Base-by-base conservation (phyloP, 2,888 invertebrate genomes). In the Drosophila recens region DNA sequence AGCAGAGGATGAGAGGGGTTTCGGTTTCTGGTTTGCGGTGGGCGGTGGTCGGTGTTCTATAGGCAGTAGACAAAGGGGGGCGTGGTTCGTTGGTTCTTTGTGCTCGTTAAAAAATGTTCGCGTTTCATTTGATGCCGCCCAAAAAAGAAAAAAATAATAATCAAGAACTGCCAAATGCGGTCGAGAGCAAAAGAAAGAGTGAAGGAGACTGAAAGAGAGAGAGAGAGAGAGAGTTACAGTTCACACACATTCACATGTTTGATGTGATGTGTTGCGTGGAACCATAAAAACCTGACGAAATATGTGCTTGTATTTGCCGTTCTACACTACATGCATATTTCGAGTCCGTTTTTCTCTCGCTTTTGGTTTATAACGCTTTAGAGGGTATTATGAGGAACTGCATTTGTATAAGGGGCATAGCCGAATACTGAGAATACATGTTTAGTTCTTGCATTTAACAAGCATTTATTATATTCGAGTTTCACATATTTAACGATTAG, bases 61-160 rank as follows among this genome's bases (percentile, higher is more conserved):
- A 30, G 46, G 23, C 64, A 20, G 33, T n/a, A 13, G 17, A 36
- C 10, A 30, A 42, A 13, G 20, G n/a, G 48, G 27, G 54, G 56
- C 54, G 66, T 56, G 62, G 52, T 49, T 66, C 66, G 81, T 61
- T 72, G 70, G 79, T 72, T 71, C 87, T 84, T 84, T 84, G 87
- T 87, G 84, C 84, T 84, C 71, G 84, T 84, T 84, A 87, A 87
- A 82, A 84, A 87, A 87, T 87, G 62, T 83, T 84, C 87, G 82
- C 82, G 80, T 87, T 84, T 84, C 85, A 84, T 84, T 87, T 87
- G 75, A 75, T 71, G 75, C 75, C 79, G 77, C 71, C 54, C 78
- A 66, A 79, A 85, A 80, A 78, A 67, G 70, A 54, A 45, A 51
- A 42, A 38, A 65, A 56, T n/a, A 51, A 67, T 43, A 48, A 9